These are phyloP conservation scores for Ranitomeya imitator DNA, from an alignment of 2,113 vertebrate species.

Conservation along the genomic window DNA sequence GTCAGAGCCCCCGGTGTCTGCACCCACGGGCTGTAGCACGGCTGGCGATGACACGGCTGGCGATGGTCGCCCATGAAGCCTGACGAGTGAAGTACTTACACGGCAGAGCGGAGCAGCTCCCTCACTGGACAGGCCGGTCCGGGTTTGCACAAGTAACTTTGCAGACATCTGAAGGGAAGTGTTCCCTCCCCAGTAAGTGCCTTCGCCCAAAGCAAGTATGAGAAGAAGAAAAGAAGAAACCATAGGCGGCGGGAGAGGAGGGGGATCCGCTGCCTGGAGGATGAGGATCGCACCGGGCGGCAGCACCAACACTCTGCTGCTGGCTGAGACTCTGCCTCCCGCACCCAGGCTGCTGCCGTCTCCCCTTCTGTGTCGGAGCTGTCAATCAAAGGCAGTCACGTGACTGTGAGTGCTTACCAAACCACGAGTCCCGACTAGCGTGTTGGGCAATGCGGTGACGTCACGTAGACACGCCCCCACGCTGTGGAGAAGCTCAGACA, in stretches of 20 bases:
- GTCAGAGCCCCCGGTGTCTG: too few species aligned
- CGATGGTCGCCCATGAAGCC: too few species aligned
- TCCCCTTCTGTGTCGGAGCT: slow-evolving; percentile 27
- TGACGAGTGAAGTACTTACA: slow-evolving; percentile 5
- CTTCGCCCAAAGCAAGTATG: neutral
- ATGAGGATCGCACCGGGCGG: neutral
- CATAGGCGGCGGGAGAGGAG: neutral
- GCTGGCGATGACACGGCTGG: too few species aligned
- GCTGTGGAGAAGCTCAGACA: neutral
- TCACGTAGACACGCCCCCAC: slow-evolving; percentile 32
- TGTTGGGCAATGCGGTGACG: slow-evolving; percentile 26
- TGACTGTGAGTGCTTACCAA: slow-evolving; percentile 23
- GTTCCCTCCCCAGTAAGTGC: neutral
- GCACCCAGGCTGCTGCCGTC: slow-evolving; percentile 14
- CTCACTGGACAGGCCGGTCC: slow-evolving; percentile 8
- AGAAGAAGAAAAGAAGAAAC: neutral
- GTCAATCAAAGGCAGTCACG: slow-evolving; percentile 31
- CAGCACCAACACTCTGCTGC: neutral
- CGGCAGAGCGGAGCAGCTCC: neutral
- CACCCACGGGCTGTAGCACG: too few species aligned
- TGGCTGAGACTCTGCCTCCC: neutral
- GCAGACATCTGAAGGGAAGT: slow-evolving; percentile 34
- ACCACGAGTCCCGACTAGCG: slow-evolving; percentile 26
- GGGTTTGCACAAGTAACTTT: slow-evolving; percentile 38
- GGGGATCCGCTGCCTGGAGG: neutral